A percentile compares a stretch with the other conserved stretches of the same genome.
Conservation (phyloP, 1,140 invertebrate species). For the Platyscapa corneri region DNA sequence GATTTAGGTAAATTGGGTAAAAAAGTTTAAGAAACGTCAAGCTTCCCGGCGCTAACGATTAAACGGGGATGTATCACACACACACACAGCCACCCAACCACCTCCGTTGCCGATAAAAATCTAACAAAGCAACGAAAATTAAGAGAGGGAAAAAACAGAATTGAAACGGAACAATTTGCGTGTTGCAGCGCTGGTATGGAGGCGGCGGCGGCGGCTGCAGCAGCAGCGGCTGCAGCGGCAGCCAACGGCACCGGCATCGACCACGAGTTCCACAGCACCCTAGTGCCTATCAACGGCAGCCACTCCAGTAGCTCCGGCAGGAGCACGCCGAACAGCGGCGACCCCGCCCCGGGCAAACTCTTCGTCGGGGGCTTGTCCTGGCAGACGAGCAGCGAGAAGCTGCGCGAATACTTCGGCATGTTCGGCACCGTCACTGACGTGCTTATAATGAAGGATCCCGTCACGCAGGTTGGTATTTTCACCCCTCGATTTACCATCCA, state of each 20-base stretch:
- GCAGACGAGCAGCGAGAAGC: conserved; percentile 93
- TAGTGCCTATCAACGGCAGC: conserved; percentile 77
- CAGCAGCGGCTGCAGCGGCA: conserved; percentile 61
- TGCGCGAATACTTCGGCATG: conserved; percentile 92
- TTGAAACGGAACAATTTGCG: not conserved
- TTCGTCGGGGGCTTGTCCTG: conserved; percentile 93
- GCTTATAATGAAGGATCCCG: conserved; percentile 94
- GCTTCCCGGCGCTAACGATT: too few species aligned
- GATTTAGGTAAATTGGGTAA: too few species aligned
- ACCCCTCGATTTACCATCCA: not conserved
- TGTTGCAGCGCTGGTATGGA: conserved; percentile 75
- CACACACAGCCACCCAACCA: too few species aligned
- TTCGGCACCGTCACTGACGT: conserved; percentile 94
- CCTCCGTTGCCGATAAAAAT: too few species aligned
- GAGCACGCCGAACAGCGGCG: conserved; percentile 81
- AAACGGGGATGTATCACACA: too few species aligned
- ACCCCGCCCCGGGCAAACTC: conserved; percentile 90
- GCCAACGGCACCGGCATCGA: conserved; percentile 74
- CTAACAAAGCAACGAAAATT: too few species aligned
- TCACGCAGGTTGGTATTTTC: conserved; percentile 85
- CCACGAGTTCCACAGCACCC: conserved; percentile 78
- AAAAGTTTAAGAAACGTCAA: too few species aligned
- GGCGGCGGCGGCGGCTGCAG: conserved; percentile 61
- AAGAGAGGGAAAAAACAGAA: not conserved
- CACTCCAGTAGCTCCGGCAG: conserved; percentile 82